Evolutionary conservation across 2,888 invertebrate species (phyloP).

Genomic region (Galerucella pusilla): DNA sequence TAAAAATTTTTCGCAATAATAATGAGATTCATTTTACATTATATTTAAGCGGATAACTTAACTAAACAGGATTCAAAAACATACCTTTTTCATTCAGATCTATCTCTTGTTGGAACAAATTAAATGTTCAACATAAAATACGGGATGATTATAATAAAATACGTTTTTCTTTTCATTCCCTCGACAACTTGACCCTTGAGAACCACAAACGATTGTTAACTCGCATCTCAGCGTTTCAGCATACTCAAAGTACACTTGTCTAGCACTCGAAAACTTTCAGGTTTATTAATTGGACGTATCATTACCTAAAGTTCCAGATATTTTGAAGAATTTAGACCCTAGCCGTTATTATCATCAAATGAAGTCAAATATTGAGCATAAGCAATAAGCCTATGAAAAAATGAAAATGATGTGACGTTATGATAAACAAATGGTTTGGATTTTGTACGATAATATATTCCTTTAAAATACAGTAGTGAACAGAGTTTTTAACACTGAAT

Average conservation of each 20-base stretch:
- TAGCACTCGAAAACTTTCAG: slow-evolving; percentile 32
- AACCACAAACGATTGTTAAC: slow-evolving; percentile 39
- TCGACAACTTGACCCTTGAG: slow-evolving; percentile 24
- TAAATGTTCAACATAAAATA: neutral
- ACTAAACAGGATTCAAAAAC: too few species aligned
- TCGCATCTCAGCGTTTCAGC: slow-evolving; percentile 29
- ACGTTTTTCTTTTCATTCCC: slow-evolving; percentile 6
- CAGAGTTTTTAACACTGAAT: too few species aligned
- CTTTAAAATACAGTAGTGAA: too few species aligned
- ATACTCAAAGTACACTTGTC: slow-evolving; percentile 30
- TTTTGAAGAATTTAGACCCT: slow-evolving; percentile 2
- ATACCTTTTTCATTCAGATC: too few species aligned
- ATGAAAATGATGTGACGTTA: neutral
- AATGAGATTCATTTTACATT: too few species aligned
- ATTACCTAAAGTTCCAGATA: slow-evolving; percentile 32
- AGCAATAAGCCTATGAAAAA: neutral
- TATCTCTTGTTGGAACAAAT: too few species aligned
- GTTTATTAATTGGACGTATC: slow-evolving; percentile 39
- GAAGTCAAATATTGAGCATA: neutral
- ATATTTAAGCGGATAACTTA: too few species aligned
- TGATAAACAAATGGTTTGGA: neutral
- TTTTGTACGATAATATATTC: neutral
- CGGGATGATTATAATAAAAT: slow-evolving; percentile 20
- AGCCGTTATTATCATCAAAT: neutral
- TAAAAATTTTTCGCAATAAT: too few species aligned